Conservation (phyloP, 1,140 invertebrate species). For the Vollenhovia emeryi region DNA sequence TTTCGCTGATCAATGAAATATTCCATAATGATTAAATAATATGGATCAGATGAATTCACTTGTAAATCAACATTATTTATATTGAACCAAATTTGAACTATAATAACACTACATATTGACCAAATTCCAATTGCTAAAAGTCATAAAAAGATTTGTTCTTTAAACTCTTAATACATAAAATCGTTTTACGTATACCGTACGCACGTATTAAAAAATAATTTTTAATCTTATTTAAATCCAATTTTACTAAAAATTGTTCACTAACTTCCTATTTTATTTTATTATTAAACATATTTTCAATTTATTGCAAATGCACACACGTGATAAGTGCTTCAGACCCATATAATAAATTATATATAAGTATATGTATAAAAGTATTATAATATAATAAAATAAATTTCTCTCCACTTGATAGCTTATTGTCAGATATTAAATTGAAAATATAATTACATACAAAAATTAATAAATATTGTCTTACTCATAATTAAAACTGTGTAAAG, state of each 20-base stretch:
- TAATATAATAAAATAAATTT: too few relatives aligned
- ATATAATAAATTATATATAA: too few relatives aligned
- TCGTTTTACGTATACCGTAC: neutral
- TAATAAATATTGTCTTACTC: neutral
- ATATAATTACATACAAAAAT: neutral
- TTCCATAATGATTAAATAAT: neutral
- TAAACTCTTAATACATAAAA: too few relatives aligned
- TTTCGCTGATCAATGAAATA: constrained; percentile 11
- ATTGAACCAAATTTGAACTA: neutral
- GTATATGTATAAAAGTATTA: too few relatives aligned
- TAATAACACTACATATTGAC: too few relatives aligned
- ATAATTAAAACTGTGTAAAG: neutral
- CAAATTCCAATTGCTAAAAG: neutral
- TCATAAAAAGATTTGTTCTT: neutral
- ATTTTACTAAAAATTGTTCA: too few relatives aligned
- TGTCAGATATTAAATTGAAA: neutral
- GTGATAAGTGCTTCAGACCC: too few relatives aligned
- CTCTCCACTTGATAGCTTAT: neutral
- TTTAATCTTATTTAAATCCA: too few relatives aligned
- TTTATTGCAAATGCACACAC: too few relatives aligned
- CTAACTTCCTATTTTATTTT: too few relatives aligned
- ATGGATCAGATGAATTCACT: neutral
- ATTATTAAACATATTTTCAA: too few relatives aligned
- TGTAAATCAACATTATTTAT: neutral
- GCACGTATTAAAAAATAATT: too few relatives aligned